Percentiles rank a stretch among this genome's conserved stretches.
Evolutionary conservation across 1,140 invertebrate genomes (phyloP).

Genomic region (Drosophila orena): DNA sequence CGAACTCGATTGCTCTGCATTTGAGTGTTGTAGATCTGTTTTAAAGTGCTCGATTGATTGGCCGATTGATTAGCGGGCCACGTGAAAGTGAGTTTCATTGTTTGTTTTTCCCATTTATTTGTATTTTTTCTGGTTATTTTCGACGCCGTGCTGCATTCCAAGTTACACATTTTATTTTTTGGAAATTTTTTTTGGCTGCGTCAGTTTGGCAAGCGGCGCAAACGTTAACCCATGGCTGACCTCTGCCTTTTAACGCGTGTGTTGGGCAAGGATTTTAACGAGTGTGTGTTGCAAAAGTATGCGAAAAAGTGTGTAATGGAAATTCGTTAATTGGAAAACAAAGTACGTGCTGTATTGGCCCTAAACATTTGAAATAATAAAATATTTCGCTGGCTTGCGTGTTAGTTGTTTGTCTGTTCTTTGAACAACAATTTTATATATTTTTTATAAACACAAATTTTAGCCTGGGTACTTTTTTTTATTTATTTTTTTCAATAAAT

Average conservation of each 20-base stretch:
- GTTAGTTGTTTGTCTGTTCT: neutral
- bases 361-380: neutral
- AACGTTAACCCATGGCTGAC: conserved; percentile 33
- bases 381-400: neutral
- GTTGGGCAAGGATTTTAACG: conserved; percentile 46
- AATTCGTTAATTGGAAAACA: conserved; percentile 19
- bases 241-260: conserved; percentile 26
- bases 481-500: neutral
- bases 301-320: conserved; percentile 27
- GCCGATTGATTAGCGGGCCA: conserved; percentile 46
- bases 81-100: conserved; percentile 51
- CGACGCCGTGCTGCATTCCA: conserved; percentile 23
- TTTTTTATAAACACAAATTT: too few species aligned
- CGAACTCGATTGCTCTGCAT: conserved; percentile 7
- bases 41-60: conserved; percentile 48
- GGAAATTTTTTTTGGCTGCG: conserved; percentile 22
- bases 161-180: conserved; percentile 28
- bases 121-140: neutral
- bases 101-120: conserved; percentile 25
- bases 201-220: conserved; percentile 34
- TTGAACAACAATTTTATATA: neutral
- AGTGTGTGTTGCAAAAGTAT: conserved; percentile 35
- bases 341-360: neutral
- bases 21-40: conserved; percentile 12
- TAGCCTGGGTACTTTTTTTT: too few species aligned